Percentiles rank a stretch among this genome's conserved stretches.
phyloP scores from a whole-genome alignment of 2,888 invertebrate genomes.

The Andrena minutula region DNA sequence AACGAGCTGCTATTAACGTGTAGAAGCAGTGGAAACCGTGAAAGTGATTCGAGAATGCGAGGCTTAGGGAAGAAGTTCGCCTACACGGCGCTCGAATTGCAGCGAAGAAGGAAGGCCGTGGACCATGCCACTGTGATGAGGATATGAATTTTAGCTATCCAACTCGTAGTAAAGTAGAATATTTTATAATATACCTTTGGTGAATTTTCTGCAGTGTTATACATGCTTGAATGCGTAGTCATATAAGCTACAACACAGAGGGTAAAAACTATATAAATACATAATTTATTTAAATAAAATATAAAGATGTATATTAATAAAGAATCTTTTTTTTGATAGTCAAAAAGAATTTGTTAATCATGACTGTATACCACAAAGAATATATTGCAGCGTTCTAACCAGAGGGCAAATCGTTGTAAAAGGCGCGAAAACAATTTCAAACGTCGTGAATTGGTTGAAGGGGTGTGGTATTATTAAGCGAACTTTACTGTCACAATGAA shows the following conservation, averaged over 20 bases:
- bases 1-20: conserved; percentile 31
- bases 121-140: background rate
- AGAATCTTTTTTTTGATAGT: too few species aligned
- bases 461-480: conserved; percentile 21
- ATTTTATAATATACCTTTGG: too few species aligned
- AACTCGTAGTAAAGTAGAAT: background rate
- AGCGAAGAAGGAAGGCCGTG: background rate
- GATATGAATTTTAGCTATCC: background rate
- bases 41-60: background rate
- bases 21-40: background rate
- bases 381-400: background rate
- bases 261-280: too few species aligned
- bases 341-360: too few species aligned
- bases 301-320: too few species aligned
- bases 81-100: background rate
- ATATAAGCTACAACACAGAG: too few species aligned
- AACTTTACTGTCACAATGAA: conserved; percentile 32
- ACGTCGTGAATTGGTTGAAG: conserved; percentile 1
- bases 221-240: too few species aligned
- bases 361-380: background rate
- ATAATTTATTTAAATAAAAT: too few species aligned
- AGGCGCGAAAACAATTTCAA: conserved; percentile 23
- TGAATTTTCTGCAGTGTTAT: background rate
- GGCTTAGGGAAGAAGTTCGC: conserved; percentile 1
- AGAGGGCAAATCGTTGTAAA: conserved; percentile 3